Base-by-base conservation (phyloP, 2,113 vertebrate genomes). In the Alosa alosa region DNA sequence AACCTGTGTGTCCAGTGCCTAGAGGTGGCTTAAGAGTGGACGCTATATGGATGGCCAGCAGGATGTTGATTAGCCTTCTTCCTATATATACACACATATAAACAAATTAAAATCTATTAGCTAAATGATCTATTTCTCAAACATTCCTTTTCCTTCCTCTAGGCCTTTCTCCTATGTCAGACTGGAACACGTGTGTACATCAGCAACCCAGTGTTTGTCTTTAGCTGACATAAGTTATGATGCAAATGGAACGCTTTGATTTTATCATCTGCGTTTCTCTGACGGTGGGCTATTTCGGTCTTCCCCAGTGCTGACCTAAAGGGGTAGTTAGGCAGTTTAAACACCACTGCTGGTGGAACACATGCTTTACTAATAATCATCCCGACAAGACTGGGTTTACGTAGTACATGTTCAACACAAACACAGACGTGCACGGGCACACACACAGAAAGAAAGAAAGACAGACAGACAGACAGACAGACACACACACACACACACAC, bases 231-330 rank as follows among this genome's bases (percentile, higher is more conserved):
- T 41, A 39, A 78, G 72, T 31, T 78, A 78, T 39, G 72, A 78
- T 41, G 36, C 72, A 39, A 86, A n/a, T 81, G 72, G 84, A 84
- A 60, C 49, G 86, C 49, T 82, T 84, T 83, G 60, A 57, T n/a
- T 78, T 36, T 78, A 10, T 39, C 31, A 4, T 39, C 31, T 9
- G 31, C 11, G 25, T 31, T 36, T 72, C 64, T 72, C 64, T 72
- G 64, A 72, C 15, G 31, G 72, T 78, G 36, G 72, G 72, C 72
- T 78, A 39, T 41, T 78, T 78, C 11, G 31, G 72, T 78, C 72
- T 36, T 4, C 36, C 72, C 13, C 31, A 78, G 41, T 11, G 13
- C 72, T 78, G 31, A 78, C 72, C 72, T 78, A 78, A 31, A 39
- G 31, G 31, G 36, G 17, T 1, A 0, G 11, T 18, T 36, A 78